Conservation (phyloP, 2,113 vertebrate species). For the Hypanus sabinus region DNA sequence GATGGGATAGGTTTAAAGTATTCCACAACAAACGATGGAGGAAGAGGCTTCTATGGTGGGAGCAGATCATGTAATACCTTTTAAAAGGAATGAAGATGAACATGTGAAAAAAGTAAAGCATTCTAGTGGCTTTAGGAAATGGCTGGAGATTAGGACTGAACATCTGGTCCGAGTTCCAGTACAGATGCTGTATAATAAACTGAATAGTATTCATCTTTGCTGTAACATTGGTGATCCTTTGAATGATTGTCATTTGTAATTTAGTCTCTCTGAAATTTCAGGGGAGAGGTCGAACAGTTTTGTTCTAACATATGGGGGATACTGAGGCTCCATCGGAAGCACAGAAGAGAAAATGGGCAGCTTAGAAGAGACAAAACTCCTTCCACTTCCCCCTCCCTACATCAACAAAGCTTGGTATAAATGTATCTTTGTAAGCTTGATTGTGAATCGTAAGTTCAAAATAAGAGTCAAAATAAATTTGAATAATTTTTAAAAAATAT, state of each 20-base stretch:
- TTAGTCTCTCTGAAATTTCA: not conserved
- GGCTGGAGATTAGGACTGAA: not conserved
- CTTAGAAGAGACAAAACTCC: not conserved
- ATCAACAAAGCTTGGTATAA: not conserved
- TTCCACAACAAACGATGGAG: not conserved
- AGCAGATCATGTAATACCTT: not conserved
- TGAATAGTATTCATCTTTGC: not conserved
- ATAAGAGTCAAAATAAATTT: too few species aligned
- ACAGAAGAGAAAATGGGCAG: not conserved
- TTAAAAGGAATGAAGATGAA: not conserved
- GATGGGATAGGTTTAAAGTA: not conserved
- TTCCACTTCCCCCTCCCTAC: not conserved
- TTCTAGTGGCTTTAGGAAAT: not conserved
- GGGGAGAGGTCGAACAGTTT: not conserved
- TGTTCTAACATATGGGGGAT: not conserved
- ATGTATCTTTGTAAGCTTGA: not conserved
- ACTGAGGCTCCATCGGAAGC: not conserved
- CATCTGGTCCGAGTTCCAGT: not conserved
- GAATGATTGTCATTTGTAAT: not conserved
- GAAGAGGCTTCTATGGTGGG: not conserved
- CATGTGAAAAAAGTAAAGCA: not conserved
- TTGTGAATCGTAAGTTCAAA: not conserved
- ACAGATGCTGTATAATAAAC: not conserved
- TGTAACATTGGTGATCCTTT: not conserved
- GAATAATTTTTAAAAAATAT: too few species aligned